Percentiles rank a stretch among this genome's conserved stretches.
Evolutionary conservation across 2,888 invertebrate species (phyloP).

Genomic region (Xylota segnis): DNA sequence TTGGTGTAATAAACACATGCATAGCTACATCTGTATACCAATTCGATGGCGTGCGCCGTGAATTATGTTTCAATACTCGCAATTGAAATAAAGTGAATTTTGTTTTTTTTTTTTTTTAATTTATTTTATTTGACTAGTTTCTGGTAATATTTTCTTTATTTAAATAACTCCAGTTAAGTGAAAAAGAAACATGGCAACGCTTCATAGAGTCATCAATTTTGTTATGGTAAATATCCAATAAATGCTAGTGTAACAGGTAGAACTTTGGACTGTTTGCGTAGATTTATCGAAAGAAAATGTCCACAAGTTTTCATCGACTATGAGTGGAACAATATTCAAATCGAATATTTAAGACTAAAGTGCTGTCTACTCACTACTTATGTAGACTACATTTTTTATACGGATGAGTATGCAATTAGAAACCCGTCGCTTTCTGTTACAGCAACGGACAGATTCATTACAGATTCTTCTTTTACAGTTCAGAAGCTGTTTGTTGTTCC

Average conservation of each 20-base stretch:
- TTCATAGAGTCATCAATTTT: constrained; percentile 35
- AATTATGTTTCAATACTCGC: constrained; percentile 31
- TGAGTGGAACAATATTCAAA: too few relatives aligned
- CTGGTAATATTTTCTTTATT: neutral
- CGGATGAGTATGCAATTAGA: too few relatives aligned
- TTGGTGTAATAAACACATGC: neutral
- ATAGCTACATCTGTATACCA: neutral
- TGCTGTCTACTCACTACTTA: too few relatives aligned
- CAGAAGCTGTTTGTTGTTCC: too few relatives aligned
- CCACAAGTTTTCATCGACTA: neutral
- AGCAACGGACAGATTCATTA: too few relatives aligned
- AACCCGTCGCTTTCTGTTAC: too few relatives aligned
- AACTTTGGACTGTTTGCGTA: neutral
- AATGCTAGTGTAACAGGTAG: too few relatives aligned
- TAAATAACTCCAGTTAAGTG: neutral
- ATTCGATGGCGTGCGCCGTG: constrained; percentile 24
- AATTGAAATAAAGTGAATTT: constrained; percentile 30
- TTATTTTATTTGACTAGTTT: constrained; percentile 1
- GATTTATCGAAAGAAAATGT: neutral
- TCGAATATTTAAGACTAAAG: too few relatives aligned
- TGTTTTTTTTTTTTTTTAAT: constrained; percentile 1
- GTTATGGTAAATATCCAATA: constrained; percentile 49
- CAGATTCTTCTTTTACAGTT: too few relatives aligned
- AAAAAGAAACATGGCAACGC: constrained; percentile 21
- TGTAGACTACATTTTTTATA: too few relatives aligned